Evolutionary conservation across 2,113 vertebrate genomes (phyloP).

Genomic region (Gavia stellata): DNA sequence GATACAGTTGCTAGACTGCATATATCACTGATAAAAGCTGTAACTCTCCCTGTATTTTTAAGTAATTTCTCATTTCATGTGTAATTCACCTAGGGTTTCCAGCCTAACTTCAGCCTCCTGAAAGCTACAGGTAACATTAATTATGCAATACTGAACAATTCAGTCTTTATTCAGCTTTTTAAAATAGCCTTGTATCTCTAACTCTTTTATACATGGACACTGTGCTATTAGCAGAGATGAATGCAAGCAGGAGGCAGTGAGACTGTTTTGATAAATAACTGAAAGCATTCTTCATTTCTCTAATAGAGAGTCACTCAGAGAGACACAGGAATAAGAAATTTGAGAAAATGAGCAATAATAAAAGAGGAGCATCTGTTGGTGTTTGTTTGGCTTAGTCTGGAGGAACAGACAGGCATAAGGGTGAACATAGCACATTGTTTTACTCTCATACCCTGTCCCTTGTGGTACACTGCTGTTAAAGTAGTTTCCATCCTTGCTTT

Average conservation of each 20-base stretch:
- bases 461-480: not conserved
- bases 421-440: not conserved
- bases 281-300: not conserved
- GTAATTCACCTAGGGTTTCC: not conserved
- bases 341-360: not conserved
- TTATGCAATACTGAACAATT: not conserved
- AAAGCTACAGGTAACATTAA: not conserved
- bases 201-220: not conserved
- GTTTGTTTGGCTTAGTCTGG: not conserved
- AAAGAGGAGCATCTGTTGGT: not conserved
- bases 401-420: not conserved
- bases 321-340: not conserved
- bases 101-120: not conserved
- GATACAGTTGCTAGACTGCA: not conserved
- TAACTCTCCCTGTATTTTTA: not conserved
- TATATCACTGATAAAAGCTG: not conserved
- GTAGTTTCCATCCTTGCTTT: not conserved
- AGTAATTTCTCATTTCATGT: not conserved
- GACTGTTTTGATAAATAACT: not conserved
- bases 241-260: not conserved
- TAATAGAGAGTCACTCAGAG: not conserved
- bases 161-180: not conserved
- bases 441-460: not conserved
- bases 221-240: not conserved
- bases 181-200: not conserved